Conservation (phyloP, 2,888 invertebrate genomes). For the Agrochola lota region DNA sequence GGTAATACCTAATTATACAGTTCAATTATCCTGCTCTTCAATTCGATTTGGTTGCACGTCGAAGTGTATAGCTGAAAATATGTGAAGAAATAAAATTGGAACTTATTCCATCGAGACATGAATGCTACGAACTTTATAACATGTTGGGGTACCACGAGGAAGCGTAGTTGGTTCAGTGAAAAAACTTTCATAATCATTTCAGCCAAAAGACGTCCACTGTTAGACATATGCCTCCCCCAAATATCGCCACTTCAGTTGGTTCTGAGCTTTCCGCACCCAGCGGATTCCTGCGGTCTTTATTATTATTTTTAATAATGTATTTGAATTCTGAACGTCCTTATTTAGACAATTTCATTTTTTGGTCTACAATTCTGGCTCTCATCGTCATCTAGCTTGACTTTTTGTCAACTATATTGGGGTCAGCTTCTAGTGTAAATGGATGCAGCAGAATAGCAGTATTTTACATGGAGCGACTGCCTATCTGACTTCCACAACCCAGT, state of each 20-base stretch:
- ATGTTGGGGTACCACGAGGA: neutral
- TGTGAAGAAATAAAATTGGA: neutral
- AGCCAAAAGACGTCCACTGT: no score
- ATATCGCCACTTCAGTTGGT: no score
- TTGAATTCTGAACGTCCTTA: neutral
- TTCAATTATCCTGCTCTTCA: neutral
- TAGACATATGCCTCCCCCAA: no score
- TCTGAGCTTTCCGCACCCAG: no score
- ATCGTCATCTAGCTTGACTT: neutral
- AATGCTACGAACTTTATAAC: neutral
- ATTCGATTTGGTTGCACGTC: neutral
- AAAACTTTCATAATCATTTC: neutral
- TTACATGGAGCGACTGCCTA: neutral
- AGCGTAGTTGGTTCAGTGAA: neutral
- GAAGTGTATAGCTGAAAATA: neutral
- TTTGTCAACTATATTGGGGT: neutral
- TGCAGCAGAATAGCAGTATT: neutral
- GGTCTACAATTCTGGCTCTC: neutral
- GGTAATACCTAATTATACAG: neutral
- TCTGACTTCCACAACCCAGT: neutral
- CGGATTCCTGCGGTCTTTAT: no score
- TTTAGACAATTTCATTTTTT: neutral
- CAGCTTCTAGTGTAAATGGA: neutral
- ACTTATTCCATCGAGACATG: neutral
- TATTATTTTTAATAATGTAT: neutral